phyloP scores from a whole-genome alignment of 2,888 invertebrate species.

The Seira musarum region DNA sequence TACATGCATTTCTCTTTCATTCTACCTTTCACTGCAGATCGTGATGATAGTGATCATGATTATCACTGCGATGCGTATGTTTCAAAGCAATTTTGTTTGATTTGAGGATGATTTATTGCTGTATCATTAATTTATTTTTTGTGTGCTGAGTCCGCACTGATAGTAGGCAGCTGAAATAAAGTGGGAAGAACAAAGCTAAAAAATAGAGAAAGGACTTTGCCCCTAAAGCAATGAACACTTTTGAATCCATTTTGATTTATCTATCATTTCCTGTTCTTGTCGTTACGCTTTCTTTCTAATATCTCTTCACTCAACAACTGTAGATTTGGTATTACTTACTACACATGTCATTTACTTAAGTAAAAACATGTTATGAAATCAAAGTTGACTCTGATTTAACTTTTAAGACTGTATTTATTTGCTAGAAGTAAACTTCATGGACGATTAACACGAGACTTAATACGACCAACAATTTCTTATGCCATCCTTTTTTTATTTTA shows the following conservation, averaged over 20 bases:
- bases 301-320: too few relatives aligned
- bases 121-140: constrained; percentile 40
- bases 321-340: neutral
- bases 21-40: neutral
- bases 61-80: constrained; percentile 8
- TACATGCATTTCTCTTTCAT: neutral
- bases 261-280: too few relatives aligned
- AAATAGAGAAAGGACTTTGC: too few relatives aligned
- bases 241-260: too few relatives aligned
- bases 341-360: too few relatives aligned
- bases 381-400: neutral
- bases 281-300: too few relatives aligned
- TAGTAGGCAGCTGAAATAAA: neutral
- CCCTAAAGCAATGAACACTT: too few relatives aligned
- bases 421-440: neutral
- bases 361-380: too few relatives aligned
- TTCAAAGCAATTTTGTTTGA: constrained; percentile 29
- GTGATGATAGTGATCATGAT: too few relatives aligned
- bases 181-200: neutral
- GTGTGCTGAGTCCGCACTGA: neutral
- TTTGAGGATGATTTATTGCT: constrained; percentile 53
- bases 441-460: constrained; percentile 8
- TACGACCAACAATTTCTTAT: constrained; percentile 24
- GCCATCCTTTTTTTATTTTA: constrained; percentile 47
- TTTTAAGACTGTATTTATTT: neutral